phyloP scores from a whole-genome alignment of 1,140 invertebrate species.

The Bradysia coprophila region DNA sequence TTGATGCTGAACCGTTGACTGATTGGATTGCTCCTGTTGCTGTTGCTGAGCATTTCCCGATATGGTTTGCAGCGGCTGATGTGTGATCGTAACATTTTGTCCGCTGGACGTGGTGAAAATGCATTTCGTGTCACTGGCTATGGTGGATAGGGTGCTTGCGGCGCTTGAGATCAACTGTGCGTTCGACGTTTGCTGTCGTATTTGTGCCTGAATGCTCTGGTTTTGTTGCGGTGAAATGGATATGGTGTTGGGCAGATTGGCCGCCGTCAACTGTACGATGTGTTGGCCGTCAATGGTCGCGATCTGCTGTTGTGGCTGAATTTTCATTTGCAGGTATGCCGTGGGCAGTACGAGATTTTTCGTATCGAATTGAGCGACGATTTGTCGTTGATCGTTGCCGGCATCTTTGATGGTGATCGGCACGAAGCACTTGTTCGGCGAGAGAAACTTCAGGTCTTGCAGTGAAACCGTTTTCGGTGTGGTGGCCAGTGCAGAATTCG shows the following conservation, averaged over 20 bases:
- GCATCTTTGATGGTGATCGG: slow-evolving; percentile 22
- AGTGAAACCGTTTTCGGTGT: slow-evolving; percentile 1
- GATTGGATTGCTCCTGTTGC: slow-evolving; percentile 4
- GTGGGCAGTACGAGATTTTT: slow-evolving; percentile 21
- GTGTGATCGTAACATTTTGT: not conserved
- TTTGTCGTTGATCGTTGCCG: slow-evolving; percentile 18
- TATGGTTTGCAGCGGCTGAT: not conserved
- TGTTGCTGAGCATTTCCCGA: slow-evolving; percentile 1
- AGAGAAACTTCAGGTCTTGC: slow-evolving; percentile 8
- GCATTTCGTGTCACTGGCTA: not conserved
- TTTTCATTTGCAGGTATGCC: slow-evolving; percentile 23
- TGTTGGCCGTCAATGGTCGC: slow-evolving; percentile 20
- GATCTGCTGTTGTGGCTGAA: slow-evolving; percentile 17
- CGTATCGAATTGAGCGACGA: slow-evolving; percentile 22
- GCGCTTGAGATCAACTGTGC: slow-evolving; percentile 1
- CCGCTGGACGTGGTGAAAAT: not conserved
- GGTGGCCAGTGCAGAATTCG: slow-evolving; percentile 4
- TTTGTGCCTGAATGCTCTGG: not conserved
- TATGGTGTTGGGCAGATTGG: slow-evolving; percentile 19
- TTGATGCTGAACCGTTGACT: slow-evolving; percentile 5
- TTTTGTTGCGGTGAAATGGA: slow-evolving; percentile 12
- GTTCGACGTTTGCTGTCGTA: not conserved
- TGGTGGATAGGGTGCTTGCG: slow-evolving; percentile 1
- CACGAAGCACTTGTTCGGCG: slow-evolving; percentile 21
- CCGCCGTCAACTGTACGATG: slow-evolving; percentile 18